Evolutionary conservation across 2,113 vertebrate species (phyloP).

Genomic region (Aix galericulata): DNA sequence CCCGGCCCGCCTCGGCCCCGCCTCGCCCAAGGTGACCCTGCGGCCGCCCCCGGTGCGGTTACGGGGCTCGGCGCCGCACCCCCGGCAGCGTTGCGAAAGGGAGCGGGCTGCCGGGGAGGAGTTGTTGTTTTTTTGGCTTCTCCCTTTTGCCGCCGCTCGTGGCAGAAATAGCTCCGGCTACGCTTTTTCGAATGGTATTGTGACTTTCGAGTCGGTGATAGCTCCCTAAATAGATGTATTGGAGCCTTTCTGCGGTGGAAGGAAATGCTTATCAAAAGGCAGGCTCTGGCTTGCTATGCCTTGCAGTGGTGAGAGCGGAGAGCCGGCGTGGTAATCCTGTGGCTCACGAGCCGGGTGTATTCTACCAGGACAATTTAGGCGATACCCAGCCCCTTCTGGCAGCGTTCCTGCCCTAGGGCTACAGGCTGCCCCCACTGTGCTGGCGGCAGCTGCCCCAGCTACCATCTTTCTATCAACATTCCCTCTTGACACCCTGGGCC

Average conservation of each 20-base stretch:
- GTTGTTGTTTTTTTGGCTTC: background rate
- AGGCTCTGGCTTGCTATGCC: background rate
- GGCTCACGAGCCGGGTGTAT: background rate
- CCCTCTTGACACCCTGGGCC: background rate
- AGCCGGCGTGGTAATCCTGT: background rate
- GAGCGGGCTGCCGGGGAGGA: background rate
- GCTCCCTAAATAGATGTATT: conserved; percentile 38
- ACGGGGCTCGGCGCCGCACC: background rate
- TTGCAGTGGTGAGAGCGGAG: background rate
- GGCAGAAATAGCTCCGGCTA: conserved; percentile 56
- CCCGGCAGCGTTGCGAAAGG: background rate
- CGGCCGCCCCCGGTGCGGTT: too few relatives aligned
- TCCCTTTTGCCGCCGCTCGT: conserved; percentile 25
- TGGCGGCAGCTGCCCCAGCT: background rate
- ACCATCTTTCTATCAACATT: background rate
- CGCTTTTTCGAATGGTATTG: conserved; percentile 31
- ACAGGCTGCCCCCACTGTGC: background rate
- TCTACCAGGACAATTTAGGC: background rate
- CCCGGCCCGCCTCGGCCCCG: too few relatives aligned
- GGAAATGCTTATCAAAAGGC: conserved; percentile 15
- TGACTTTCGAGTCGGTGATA: conserved; percentile 46
- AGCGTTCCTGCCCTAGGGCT: background rate
- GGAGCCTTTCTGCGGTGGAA: background rate
- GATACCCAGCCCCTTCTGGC: background rate
- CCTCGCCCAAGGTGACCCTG: too few relatives aligned